Evolutionary conservation across 2,888 invertebrate species (phyloP).

Genomic region (Synergus itoensis): DNA sequence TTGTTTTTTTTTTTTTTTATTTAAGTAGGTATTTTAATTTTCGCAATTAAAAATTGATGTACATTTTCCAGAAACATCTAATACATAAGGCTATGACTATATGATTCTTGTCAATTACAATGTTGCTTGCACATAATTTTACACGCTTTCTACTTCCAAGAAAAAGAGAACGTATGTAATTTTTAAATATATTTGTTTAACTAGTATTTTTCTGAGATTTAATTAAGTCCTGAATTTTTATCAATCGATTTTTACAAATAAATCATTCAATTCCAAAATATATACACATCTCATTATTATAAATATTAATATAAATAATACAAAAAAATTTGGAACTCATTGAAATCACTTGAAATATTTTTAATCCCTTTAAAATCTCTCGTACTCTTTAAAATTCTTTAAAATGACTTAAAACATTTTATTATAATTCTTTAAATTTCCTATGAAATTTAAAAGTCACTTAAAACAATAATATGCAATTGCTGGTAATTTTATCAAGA

Average conservation of each 20-base stretch:
- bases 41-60: background rate
- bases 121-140: conserved; percentile 64
- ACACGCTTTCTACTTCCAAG: conserved; percentile 68
- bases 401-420: too few species aligned
- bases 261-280: background rate
- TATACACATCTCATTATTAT: background rate
- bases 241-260: background rate
- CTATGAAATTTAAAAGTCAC: too few species aligned
- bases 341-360: too few species aligned
- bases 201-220: conserved; percentile 38
- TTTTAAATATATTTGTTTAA: conserved; percentile 47
- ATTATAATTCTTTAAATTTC: too few species aligned
- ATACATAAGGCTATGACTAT: background rate
- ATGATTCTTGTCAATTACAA: conserved; percentile 7
- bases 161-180: conserved; percentile 2
- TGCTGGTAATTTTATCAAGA: too few species aligned
- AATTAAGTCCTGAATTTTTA: background rate
- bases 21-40: background rate
- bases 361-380: too few species aligned
- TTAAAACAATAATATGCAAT: too few species aligned
- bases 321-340: too few species aligned
- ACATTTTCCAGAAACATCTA: background rate
- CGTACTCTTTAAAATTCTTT: too few species aligned
- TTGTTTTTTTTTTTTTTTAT: background rate
- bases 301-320: too few species aligned